Base-by-base conservation (phyloP, 2,888 invertebrate genomes). In the Platycheirus rosarum region DNA sequence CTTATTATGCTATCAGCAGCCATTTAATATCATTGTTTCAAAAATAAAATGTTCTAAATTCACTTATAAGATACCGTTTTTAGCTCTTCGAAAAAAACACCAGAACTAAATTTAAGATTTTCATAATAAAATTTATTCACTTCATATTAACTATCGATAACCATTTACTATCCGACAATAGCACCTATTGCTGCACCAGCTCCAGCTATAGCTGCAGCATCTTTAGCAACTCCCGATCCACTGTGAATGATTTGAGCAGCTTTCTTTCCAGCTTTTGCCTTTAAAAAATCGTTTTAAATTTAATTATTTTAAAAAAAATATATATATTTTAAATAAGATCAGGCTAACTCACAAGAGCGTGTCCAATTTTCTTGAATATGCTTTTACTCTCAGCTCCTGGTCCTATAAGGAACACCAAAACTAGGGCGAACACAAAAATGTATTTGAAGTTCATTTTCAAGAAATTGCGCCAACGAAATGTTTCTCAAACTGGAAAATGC, bases 371-470 rank as follows among this genome's bases (percentile, higher is more conserved):
- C 37, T 75, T 80, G 35, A 71, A 35, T 9, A 66, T 20, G 14
- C 60, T 60, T 44, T 75, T 80, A 35, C 69, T 65, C 51, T 80
- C 79, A 8, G 55, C 44, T 44, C 7, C 65, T 1, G 63, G 49
- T 35, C 37, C 79, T 11, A 75, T 44, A 44, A 79, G 49, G 44
- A 40, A 49, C 6, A 79, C 68, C 63, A 75, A 18, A 49, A 69
- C 23, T 26, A 79, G 7, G 44, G 74, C 46, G 20, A 79, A 63
- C 4, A 79, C 44, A 14, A 79, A 65, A 60, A 80, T 46, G 49
- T 69, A 63, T 40, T 69, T 74, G 32, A 79, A 79, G 18, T 80
- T 80, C 79, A 80, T 79, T 63, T 73, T 79, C n/a, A n/a, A n/a
- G n/a, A 7, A 44, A 14, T 26, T 26, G 6, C 2, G 26, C 6